Evolutionary conservation across 2,888 invertebrate genomes (phyloP).

Genomic region (Zygaena filipendulae): DNA sequence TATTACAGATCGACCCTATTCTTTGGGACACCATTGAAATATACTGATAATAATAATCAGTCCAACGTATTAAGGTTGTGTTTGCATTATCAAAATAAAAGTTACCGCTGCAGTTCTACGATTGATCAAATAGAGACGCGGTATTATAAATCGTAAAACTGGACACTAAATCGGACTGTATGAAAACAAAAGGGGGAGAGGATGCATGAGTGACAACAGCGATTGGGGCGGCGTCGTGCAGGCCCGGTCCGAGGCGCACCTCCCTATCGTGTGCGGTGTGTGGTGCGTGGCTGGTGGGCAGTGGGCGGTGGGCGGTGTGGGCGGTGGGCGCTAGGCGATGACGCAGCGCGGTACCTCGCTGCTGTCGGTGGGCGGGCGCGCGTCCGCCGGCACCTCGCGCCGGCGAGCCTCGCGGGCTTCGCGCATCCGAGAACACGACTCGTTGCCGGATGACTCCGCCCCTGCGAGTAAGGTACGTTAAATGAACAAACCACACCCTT

Average conservation of each 20-base stretch:
- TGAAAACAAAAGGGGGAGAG: too few relatives aligned
- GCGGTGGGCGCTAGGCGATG: slow-evolving; percentile 30
- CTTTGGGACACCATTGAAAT: too few relatives aligned
- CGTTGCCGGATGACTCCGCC: slow-evolving; percentile 50
- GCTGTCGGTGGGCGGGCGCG: slow-evolving; percentile 52
- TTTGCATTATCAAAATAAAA: too few relatives aligned
- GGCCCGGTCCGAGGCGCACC: slow-evolving; percentile 26
- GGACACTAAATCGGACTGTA: too few relatives aligned
- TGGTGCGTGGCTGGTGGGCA: slow-evolving; percentile 11
- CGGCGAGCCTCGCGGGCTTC: slow-evolving; percentile 53
- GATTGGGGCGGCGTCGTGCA: slow-evolving; percentile 19
- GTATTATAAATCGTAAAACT: too few relatives aligned
- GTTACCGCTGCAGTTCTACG: too few relatives aligned
- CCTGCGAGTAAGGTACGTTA: slow-evolving; percentile 24
- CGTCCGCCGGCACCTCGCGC: slow-evolving; percentile 51
- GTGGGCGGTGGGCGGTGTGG: slow-evolving; percentile 1
- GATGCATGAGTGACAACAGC: background rate
- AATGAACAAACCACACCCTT: too few relatives aligned
- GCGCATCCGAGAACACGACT: slow-evolving; percentile 57
- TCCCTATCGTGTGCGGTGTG: slow-evolving; percentile 18
- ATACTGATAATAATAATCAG: too few relatives aligned
- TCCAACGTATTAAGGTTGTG: too few relatives aligned
- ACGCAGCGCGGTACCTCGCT: slow-evolving; percentile 61
- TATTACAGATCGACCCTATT: too few relatives aligned
- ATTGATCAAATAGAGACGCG: too few relatives aligned